Evolutionary conservation across 2,888 invertebrate genomes (phyloP).

Genomic region (Steinernema hermaphroditum): DNA sequence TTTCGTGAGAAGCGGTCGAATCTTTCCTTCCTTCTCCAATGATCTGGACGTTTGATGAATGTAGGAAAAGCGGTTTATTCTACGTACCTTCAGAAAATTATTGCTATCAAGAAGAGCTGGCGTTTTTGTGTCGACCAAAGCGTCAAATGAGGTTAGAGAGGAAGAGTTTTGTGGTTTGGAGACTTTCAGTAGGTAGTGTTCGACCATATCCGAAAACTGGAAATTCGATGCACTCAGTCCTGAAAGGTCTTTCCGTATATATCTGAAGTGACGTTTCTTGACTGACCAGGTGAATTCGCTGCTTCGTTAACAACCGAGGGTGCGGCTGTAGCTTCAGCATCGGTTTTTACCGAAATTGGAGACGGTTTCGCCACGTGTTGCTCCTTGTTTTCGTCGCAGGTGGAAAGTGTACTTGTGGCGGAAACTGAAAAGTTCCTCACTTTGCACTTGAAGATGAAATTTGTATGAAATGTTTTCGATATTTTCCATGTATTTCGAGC

Average conservation of each 20-base stretch:
- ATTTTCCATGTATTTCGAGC: too few species aligned
- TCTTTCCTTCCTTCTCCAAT: conserved; percentile 6
- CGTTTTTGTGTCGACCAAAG: conserved; percentile 5
- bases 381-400: conserved; percentile 10
- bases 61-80: background rate
- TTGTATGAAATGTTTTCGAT: too few species aligned
- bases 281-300: conserved; percentile 15
- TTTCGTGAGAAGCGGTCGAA: background rate
- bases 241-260: conserved; percentile 31
- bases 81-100: background rate
- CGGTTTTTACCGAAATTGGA: conserved; percentile 6
- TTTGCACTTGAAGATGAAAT: background rate
- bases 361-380: background rate
- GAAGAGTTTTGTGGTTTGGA: conserved; percentile 17
- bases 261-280: background rate
- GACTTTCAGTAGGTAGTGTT: conserved; percentile 54
- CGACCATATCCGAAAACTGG: conserved; percentile 66
- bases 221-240: conserved; percentile 62
- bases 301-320: background rate
- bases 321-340: background rate
- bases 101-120: conserved; percentile 10
- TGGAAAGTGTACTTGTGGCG: background rate
- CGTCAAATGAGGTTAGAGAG: background rate
- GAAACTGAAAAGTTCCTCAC: conserved; percentile 20
- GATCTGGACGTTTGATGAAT: background rate